Base-by-base conservation (phyloP, 2,797 vertebrate genomes). In the Champsocephalus gunnari region DNA sequence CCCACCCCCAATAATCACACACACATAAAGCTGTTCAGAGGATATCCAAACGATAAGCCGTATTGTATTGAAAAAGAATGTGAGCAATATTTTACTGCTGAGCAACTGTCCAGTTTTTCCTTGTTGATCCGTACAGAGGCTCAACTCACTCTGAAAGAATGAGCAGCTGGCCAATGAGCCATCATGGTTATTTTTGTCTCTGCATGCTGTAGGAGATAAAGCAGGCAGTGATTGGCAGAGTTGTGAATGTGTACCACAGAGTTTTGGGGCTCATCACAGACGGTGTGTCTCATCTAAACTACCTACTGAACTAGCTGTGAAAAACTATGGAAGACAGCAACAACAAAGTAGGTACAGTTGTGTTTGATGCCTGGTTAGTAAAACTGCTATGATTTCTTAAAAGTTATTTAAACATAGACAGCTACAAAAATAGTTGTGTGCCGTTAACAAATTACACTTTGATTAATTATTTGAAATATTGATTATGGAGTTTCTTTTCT, bases 111-210 rank as follows among this genome's bases (percentile, higher is more conserved):
- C 32, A 71, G 57, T 60, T 87, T 71, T 71, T 54, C 44, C 47
- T 24, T 1, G 54, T 34, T 83, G 85, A 82, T 54, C 24, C 57
- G 57, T 73, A 19, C 19, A 63, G 1, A 66, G 59, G 63, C 72
- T 82, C 44, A 64, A 56, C 71, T 83, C 68, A 83, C 56, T 86
- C 77, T 86, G 54, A 80, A 81, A 83, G 82, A 79, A 80, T 83
- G 83, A 87, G 77, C 87, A 81, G 84, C 62, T 81, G 80, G 64
- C 87, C 91, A 90, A 87, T 92, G 71, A 77, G 73, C 28, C 66
- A 12, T 60, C 79, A 49, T 19, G 78, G 78, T 75, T 93, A 93
- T 94, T 93, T 93, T 88, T 69, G 92, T 79, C 78, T 1, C 82
- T 44, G 60, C 83, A 69, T 86, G 75, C 86, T 75, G 81, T 75